phyloP scores from a whole-genome alignment of 2,888 invertebrate genomes.

The Carabus problematicus region DNA sequence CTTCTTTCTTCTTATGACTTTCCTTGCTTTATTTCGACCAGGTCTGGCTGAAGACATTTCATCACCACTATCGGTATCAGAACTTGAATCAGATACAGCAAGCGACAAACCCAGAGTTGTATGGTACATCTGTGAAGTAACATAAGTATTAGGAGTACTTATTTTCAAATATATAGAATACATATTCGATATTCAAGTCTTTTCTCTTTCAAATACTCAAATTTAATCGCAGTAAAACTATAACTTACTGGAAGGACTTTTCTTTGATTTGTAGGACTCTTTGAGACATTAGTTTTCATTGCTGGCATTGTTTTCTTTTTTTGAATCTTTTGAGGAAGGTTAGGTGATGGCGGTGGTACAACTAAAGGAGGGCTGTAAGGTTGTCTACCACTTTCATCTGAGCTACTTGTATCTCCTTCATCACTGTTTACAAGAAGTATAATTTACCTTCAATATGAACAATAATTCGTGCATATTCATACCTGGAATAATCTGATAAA shows the following conservation, averaged over 20 bases:
- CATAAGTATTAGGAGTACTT: too few species aligned
- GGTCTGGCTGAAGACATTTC: conserved; percentile 5
- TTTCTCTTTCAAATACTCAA: neutral
- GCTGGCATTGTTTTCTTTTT: conserved; percentile 54
- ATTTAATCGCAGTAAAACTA: neutral
- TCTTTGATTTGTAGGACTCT: conserved; percentile 59
- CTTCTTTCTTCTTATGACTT: conserved; percentile 29
- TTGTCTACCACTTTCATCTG: conserved; percentile 67
- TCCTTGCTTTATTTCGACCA: conserved; percentile 17
- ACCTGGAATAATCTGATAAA: conserved; percentile 89
- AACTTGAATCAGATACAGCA: conserved; percentile 47
- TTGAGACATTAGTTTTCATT: conserved; percentile 47
- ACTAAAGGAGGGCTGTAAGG: conserved; percentile 58
- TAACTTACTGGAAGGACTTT: conserved; percentile 65
- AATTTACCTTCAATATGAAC: too few species aligned
- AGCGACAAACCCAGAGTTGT: conserved; percentile 64
- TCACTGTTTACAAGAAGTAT: conserved; percentile 64
- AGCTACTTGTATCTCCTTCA: conserved; percentile 79
- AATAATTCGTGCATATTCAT: conserved; percentile 44
- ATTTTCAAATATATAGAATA: neutral
- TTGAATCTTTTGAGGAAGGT: conserved; percentile 3
- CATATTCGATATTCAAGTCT: neutral
- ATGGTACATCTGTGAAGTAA: conserved; percentile 62
- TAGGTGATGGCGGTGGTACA: conserved; percentile 78
- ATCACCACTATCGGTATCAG: conserved; percentile 41